Evolutionary conservation across 2,113 vertebrate genomes (phyloP), one percentile per base, ranked within the genome.

Genomic region (Callionymus lyra): DNA sequence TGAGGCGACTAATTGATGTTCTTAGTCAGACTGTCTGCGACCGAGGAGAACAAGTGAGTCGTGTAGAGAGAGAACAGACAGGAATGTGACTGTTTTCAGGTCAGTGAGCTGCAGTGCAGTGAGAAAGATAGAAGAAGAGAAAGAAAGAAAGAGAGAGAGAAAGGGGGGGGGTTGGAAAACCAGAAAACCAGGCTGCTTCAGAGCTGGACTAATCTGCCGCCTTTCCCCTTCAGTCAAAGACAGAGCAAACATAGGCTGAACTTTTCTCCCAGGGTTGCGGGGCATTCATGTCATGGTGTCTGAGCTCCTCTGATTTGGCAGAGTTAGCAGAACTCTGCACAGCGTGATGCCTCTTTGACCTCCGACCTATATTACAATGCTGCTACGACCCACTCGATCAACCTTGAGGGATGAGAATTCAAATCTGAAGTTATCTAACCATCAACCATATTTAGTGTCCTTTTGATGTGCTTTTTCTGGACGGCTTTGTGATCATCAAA

Each of bases 11-110:
- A 59, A 63, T 27, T 15, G 51, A 45, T 41, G 48, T 46, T 53
- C 10, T 38, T 32, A 38, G 56, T 62, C 53, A 53, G 56, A 47
- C 31, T 12, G 44, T 53, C 12, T 27, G 47, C 39, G 38, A 62
- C 58, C 34, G 47, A 46, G 39, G 47, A 44, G 44, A 68, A 55
- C 38, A 38, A 68, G 59, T 56, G 47, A 56, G 62, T 46, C 39
- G 56, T 61, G 54, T 61, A 50, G 59, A 68, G 59, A 62, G 52
- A 52, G 48, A 49, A 51, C 50, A 63, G 58, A 70, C 63, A 80
- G 76, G 80, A 82, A 80, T 81, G 78, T 31, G 44, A 63, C 59
- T 72, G 69, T 82, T 83, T 86, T 84, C 76, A 83, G 82, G 84
- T 85, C 82, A 83, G 65, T 81, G 81, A 76, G 64, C 63, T 61